A percentile compares a stretch with the other conserved stretches of the same genome.
Evolutionary conservation across 2,888 invertebrate species (phyloP).

Genomic region (Melanophora roralis): DNA sequence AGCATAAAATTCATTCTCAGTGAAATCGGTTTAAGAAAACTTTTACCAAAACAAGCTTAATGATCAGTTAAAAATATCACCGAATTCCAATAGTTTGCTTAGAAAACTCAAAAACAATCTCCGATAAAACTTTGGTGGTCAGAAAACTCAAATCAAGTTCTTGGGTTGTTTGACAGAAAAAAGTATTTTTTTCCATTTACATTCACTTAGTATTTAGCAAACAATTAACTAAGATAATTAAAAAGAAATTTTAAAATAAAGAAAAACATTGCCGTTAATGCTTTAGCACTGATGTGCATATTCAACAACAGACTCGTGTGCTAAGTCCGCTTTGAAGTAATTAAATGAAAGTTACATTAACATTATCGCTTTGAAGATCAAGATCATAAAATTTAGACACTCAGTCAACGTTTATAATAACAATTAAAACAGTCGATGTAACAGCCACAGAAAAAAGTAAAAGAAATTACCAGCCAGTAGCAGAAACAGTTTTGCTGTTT

Average conservation of each 20-base stretch:
- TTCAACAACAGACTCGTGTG: conserved; percentile 1
- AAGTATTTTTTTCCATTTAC: neutral
- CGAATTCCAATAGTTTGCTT: neutral
- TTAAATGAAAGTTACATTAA: conserved; percentile 62
- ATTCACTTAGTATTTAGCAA: neutral
- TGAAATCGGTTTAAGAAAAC: too few relatives aligned
- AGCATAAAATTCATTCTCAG: too few relatives aligned
- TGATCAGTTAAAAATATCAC: neutral
- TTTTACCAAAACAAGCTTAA: neutral
- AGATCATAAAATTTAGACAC: conserved; percentile 44
- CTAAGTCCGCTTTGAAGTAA: conserved; percentile 19
- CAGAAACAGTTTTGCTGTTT: conserved; percentile 15
- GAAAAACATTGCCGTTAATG: neutral
- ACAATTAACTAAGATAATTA: conserved; percentile 40
- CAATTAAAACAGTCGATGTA: neutral
- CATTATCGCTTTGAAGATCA: conserved; percentile 35
- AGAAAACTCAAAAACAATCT: neutral
- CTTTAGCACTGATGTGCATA: too few relatives aligned
- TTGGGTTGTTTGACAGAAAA: neutral
- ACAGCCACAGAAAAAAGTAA: neutral
- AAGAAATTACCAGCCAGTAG: conserved; percentile 24
- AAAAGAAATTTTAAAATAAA: conserved; percentile 15
- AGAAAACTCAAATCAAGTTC: neutral
- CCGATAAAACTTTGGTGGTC: neutral
- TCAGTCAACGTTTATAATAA: neutral